These are phyloP conservation scores for Montipora foliosa DNA, from an alignment of 64 coral and sea anemone species.

Conservation along the genomic window DNA sequence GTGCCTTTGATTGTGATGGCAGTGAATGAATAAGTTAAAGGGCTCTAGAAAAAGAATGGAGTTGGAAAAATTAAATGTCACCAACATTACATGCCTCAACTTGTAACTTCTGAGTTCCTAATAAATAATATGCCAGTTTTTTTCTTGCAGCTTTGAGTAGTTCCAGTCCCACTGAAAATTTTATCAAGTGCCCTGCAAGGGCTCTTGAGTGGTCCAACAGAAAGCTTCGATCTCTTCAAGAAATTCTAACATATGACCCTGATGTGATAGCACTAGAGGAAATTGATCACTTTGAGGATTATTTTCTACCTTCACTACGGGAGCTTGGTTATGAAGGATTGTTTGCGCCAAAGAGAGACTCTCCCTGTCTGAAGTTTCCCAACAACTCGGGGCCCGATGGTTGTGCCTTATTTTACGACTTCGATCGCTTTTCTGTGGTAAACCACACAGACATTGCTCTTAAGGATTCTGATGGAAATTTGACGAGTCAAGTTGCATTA, in stretches of 20 bases:
- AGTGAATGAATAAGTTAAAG: too few species aligned
- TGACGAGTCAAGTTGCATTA: conserved; percentile 87
- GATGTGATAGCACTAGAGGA: conserved; percentile 92
- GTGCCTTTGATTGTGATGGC: too few species aligned
- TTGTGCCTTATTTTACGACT: conserved; percentile 85
- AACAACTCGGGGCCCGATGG: conserved; percentile 94
- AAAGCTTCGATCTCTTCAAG: conserved; percentile 79
- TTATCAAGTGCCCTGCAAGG: conserved; percentile 86
- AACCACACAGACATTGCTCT: conserved; percentile 45
- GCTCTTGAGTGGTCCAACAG: conserved; percentile 80
- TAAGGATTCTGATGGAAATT: conserved; percentile 64
- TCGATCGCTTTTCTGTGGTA: conserved; percentile 70
- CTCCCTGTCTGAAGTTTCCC: conserved; percentile 88
- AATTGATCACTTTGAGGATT: conserved; percentile 98
- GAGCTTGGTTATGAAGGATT: conserved; percentile 82
- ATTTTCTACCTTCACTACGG: conserved; percentile 68
- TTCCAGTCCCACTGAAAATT: conserved; percentile 91
- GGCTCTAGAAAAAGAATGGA: too few species aligned
- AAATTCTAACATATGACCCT: conserved; percentile 80
- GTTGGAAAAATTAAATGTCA: too few species aligned
- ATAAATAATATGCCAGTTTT: not conserved
- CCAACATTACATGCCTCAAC: too few species aligned
- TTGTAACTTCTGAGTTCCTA: too few species aligned
- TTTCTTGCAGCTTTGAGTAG: conserved; percentile 76
- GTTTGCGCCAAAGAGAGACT: conserved; percentile 81